Evolutionary conservation across 1,140 invertebrate species (phyloP).

Genomic region (Zaprionus capensis): DNA sequence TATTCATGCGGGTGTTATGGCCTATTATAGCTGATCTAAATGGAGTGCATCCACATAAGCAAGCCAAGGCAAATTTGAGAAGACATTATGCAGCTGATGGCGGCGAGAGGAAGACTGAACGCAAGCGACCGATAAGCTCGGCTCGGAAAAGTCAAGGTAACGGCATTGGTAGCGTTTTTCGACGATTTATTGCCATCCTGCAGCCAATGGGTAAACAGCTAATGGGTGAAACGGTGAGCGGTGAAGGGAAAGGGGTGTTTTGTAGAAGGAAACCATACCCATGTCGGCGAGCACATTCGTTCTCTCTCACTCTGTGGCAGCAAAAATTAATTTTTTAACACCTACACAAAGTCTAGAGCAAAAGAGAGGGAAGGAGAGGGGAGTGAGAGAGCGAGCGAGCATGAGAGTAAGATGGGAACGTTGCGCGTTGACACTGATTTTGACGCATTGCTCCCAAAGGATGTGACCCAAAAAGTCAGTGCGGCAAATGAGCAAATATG

Average conservation of each 20-base stretch:
- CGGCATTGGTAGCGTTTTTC: constrained; percentile 59
- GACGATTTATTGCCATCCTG: constrained; percentile 75
- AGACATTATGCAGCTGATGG: constrained; percentile 60
- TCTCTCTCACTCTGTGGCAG: constrained; percentile 58
- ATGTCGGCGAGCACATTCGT: constrained; percentile 37
- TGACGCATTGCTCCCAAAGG: constrained; percentile 80
- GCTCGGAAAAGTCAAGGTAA: constrained; percentile 67
- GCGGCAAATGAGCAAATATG: constrained; percentile 79
- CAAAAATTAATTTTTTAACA: constrained; percentile 79
- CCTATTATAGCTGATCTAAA: constrained; percentile 18
- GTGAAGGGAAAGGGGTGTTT: not conserved
- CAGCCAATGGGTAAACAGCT: constrained; percentile 16
- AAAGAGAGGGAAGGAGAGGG: not conserved
- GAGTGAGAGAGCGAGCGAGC: not conserved
- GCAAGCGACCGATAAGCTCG: constrained; percentile 32
- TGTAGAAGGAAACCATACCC: constrained; percentile 60
- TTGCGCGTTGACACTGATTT: constrained; percentile 81
- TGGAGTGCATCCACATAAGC: constrained; percentile 54
- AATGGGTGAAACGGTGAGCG: too few relatives aligned
- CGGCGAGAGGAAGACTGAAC: not conserved
- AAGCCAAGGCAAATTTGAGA: constrained; percentile 25
- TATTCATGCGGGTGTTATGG: constrained; percentile 42
- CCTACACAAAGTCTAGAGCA: constrained; percentile 38
- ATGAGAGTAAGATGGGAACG: constrained; percentile 17
- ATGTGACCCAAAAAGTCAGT: constrained; percentile 81